These are phyloP conservation scores for Iphiclides podalirius DNA, from an alignment of 2,888 invertebrate genomes.

Conservation along the genomic window DNA sequence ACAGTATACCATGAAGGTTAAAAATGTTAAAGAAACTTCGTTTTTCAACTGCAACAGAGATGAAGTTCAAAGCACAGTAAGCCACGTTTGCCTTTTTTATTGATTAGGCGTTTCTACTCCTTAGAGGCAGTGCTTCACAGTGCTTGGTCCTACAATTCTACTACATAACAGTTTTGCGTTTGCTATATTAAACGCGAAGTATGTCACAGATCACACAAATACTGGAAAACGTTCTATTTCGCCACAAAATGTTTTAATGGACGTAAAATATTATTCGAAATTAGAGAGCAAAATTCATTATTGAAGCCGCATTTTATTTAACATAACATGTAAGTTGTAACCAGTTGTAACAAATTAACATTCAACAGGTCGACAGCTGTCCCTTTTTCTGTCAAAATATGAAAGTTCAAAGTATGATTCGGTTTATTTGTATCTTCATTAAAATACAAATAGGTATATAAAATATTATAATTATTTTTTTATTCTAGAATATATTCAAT, in stretches of 20 bases:
- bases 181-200: neutral
- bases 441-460: too few relatives aligned
- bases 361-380: neutral
- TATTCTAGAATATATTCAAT: too few relatives aligned
- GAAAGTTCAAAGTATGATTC: too few relatives aligned
- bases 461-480: too few relatives aligned
- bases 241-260: neutral
- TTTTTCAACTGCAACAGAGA: neutral
- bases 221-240: neutral
- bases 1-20: slow-evolving; percentile 33
- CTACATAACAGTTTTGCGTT: too few relatives aligned
- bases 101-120: neutral
- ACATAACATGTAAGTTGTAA: too few relatives aligned
- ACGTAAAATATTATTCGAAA: neutral
- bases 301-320: neutral
- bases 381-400: neutral
- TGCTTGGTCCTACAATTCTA: too few relatives aligned
- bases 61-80: neutral
- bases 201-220: neutral
- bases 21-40: slow-evolving; percentile 1
- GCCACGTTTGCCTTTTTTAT: neutral
- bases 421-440: too few relatives aligned
- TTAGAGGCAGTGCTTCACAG: neutral
- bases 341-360: too few relatives aligned
- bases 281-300: neutral